A percentile compares a stretch with the other conserved stretches of the same genome.
These are phyloP conservation scores for Cyclophora punctaria DNA, from an alignment of 2,888 invertebrate genomes.

Conservation along the genomic window DNA sequence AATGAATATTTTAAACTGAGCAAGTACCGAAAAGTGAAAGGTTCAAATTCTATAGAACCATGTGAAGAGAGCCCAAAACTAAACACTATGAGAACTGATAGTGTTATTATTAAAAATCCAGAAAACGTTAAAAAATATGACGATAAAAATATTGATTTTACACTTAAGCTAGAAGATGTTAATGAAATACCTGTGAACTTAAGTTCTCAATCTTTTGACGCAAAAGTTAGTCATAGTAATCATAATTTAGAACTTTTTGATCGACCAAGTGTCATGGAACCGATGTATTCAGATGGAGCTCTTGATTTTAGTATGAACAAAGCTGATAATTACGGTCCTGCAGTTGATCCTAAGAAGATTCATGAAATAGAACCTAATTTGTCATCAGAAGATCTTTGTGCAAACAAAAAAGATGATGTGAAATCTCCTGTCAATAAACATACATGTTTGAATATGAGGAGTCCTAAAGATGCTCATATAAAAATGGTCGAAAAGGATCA, in stretches of 20 bases:
- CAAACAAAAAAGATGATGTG: too few species aligned
- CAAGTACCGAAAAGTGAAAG: conserved; percentile 55
- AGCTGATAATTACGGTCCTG: conserved; percentile 13
- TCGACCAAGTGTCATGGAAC: too few species aligned
- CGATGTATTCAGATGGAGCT: conserved; percentile 29
- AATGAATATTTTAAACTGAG: conserved; percentile 53
- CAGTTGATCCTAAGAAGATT: conserved; percentile 12
- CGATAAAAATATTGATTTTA: conserved; percentile 7
- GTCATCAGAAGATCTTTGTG: too few species aligned
- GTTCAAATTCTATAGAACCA: conserved; percentile 16
- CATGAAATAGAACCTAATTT: not conserved
- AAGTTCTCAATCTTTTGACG: conserved; percentile 25
- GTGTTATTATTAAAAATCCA: conserved; percentile 69
- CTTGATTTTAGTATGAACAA: conserved; percentile 55
- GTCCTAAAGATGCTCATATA: too few species aligned
- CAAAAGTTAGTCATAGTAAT: conserved; percentile 8
- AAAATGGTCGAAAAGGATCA: too few species aligned
- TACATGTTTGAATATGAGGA: too few species aligned
- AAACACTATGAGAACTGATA: conserved; percentile 49
- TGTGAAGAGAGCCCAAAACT: conserved; percentile 21
- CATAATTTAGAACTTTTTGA: conserved; percentile 2
- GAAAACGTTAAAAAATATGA: conserved; percentile 46
- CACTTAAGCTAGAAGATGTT: conserved; percentile 1
- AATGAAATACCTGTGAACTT: conserved; percentile 29
- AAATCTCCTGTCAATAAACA: not conserved